Evolutionary conservation across 2,888 invertebrate genomes (phyloP), one percentile per base, ranked within the genome.

Genomic region (Peribatodes rhomboidaria): DNA sequence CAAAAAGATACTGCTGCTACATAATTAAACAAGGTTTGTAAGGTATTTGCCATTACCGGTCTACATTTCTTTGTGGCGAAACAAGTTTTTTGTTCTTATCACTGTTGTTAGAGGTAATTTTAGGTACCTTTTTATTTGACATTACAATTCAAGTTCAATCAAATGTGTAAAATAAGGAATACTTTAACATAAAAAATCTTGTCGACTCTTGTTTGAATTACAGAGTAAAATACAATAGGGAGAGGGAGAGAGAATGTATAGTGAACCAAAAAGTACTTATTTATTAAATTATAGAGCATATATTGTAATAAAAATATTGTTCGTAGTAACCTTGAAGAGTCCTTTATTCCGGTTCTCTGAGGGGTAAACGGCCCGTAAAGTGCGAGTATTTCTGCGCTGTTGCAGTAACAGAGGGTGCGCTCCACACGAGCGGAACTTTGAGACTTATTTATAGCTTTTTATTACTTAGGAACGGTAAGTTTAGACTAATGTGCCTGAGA

Each of bases 321-420:
- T 31, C 7, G 7, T 44, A 37, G 37, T 54, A 39, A 46, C 65
- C 44, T 65, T 60, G 59, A 44, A 42, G 49, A 55, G 31, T 44
- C 49, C 39, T 22, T 41, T 47, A 63, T 58, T 58, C 63, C 65
- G 55, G 65, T 65, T 65, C 18, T 52, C 20, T 27, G 16, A 13
- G 49, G 49, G 65, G 59, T 65, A 59, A 65, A 55, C 16, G 65
- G 42, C 55, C 60, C 31, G 54, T 37, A 18, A 37, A 50, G 13
- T 55, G 54, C 39, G 22, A 33, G 50, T 35, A 31, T 46, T 44
- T 18, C 39, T 53, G 57, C 47, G 33, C 31, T 44, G 42, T 13
- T 22, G 18, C 59, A 42, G 13, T 33, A 35, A 49, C 16, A 27
- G 55, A 55, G 60, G 65, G 60, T 55, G 60, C 35, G 13, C 33